Base-by-base conservation (phyloP, 2,797 vertebrate genomes). In the Distichodus sexfasciatus region DNA sequence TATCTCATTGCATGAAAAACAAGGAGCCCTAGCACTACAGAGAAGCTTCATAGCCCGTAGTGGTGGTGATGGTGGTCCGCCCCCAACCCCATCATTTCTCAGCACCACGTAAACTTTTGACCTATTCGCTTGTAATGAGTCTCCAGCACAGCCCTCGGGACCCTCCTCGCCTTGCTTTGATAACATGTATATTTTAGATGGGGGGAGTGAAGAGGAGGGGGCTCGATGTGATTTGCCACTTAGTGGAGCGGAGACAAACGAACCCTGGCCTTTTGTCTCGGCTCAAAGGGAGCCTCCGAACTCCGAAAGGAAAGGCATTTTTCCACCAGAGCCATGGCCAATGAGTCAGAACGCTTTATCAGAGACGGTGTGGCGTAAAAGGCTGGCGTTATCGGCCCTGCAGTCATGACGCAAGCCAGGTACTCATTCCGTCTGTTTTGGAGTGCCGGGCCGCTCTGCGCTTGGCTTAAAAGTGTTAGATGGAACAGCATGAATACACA, bases 331-430 rank as follows among this genome's bases (percentile, higher is more conserved):
- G 47, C 50, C 29, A 57, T 43, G 24, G 43, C 47, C 47, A 55
- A 26, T 66, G 64, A 78, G 48, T 66, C 79, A 69, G 71, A 80
- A 69, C 29, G 55, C 24, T 55, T 54, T 72, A 33, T 69, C 70
- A 59, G 29, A 50, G 14, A 28, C 17, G 28, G 24, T 17, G 12
- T 43, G 65, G 33, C 60, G 35, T 61, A 67, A 68, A 62, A 23
- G 43, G 5, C 26, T 26, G 11, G 10, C 23, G 65, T 71, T 60
- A 71, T 54, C 47, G 43, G 65, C 64, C n/a, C 47, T 54, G 26
- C 29, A 40, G 69, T 69, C 65, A 46, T 61, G 51, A 46, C 35
- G 23, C 21, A 15, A 51, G 43, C 19, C 9, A 21, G 44, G 40
- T 61, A 62, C 65, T 63, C n/a, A n/a, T n/a, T n/a, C n/a, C 15